Percentiles rank a stretch among this genome's conserved stretches.
These are phyloP conservation scores for Scaptodrosophila latifasciaeformis DNA, from an alignment of 2,888 invertebrate genomes.

Conservation along the genomic window DNA sequence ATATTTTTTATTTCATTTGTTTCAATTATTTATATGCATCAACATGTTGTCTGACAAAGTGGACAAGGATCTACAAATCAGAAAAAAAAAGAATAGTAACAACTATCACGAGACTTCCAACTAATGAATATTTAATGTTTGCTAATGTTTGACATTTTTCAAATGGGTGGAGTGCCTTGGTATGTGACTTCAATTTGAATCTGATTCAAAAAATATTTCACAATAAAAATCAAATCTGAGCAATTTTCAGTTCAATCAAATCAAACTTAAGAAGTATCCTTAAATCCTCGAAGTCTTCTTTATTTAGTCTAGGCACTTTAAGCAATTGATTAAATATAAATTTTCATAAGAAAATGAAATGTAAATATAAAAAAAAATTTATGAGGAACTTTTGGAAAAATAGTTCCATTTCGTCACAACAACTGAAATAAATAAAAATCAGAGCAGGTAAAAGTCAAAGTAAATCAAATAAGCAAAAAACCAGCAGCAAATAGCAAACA, in stretches of 20 bases:
- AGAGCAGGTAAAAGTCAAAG: slow-evolving; percentile 8
- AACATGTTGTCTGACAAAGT: slow-evolving; percentile 57
- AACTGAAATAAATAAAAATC: neutral
- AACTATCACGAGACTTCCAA: slow-evolving; percentile 2
- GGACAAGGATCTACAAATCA: slow-evolving; percentile 52
- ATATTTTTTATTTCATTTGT: slow-evolving; percentile 26
- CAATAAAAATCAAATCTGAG: slow-evolving; percentile 35
- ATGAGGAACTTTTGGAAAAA: slow-evolving; percentile 42
- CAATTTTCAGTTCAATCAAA: no score
- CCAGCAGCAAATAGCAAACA: neutral
- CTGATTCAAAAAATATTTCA: slow-evolving; percentile 43
- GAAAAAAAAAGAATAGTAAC: no score
- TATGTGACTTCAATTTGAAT: no score
- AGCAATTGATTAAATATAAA: slow-evolving; percentile 66
- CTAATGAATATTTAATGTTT: slow-evolving; percentile 43
- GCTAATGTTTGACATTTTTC: slow-evolving; percentile 26
- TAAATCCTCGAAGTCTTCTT: slow-evolving; percentile 22
- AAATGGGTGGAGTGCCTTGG: slow-evolving; percentile 30
- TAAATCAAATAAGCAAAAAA: slow-evolving; percentile 19
- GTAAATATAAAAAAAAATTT: slow-evolving; percentile 60
- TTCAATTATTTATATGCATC: slow-evolving; percentile 60
- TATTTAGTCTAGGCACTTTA: slow-evolving; percentile 62
- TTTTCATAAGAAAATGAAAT: slow-evolving; percentile 48
- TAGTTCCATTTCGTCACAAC: no score
- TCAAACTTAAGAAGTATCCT: slow-evolving; percentile 24